Conservation (phyloP, 1,140 invertebrate genomes). For the Drosophila tani region DNA sequence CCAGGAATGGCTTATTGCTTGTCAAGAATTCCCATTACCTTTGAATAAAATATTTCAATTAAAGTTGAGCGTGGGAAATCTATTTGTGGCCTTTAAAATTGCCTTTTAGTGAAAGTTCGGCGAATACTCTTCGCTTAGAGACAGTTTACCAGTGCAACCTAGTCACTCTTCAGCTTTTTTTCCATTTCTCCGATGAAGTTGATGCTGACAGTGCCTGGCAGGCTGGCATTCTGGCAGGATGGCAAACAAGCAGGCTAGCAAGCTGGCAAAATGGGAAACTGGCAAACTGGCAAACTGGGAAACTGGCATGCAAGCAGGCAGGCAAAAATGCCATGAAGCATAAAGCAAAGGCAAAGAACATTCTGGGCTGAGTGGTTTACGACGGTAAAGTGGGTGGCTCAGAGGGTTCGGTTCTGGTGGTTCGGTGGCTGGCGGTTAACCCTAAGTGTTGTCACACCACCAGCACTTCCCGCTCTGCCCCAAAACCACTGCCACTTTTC, state of each 20-base stretch:
- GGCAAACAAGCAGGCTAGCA: conserved; percentile 20
- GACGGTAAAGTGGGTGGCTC: neutral
- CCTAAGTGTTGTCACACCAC: conserved; percentile 74
- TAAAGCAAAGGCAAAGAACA: conserved; percentile 59
- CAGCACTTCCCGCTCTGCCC: conserved; percentile 13
- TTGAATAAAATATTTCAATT: conserved; percentile 24
- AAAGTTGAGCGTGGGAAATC: neutral
- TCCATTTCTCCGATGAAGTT: conserved; percentile 34
- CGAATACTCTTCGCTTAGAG: conserved; percentile 4
- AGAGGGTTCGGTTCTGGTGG: conserved; percentile 26
- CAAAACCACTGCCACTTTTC: conserved; percentile 60
- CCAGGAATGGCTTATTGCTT: neutral
- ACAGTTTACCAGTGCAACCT: conserved; percentile 26
- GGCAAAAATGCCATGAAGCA: conserved; percentile 59
- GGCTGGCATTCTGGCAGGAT: conserved; percentile 31
- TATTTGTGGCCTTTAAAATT: conserved; percentile 2
- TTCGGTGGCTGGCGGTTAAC: conserved; percentile 69
- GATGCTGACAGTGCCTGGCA: conserved; percentile 48
- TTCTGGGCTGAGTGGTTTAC: conserved; percentile 40
- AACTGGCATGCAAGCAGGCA: conserved; percentile 21
- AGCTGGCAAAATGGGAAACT: conserved; percentile 20
- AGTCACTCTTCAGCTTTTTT: conserved; percentile 14
- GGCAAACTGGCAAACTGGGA: conserved; percentile 18
- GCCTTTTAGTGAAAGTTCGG: conserved; percentile 9
- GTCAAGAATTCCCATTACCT: neutral